Percentiles rank a stretch among this genome's conserved stretches.
phyloP scores from a whole-genome alignment of 2,113 vertebrate genomes.

The Malurus elegans region DNA sequence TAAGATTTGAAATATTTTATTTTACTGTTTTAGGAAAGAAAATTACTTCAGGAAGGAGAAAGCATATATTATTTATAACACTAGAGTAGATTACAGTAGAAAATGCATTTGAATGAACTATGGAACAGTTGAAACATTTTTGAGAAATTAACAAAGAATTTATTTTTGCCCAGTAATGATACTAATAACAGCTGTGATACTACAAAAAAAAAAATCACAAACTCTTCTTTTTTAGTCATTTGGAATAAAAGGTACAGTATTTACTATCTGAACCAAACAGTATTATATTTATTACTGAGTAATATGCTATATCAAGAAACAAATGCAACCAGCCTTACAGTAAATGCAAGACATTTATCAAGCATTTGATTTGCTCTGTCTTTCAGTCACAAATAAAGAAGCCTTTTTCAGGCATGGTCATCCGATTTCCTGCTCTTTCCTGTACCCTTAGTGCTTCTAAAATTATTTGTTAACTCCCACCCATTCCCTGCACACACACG shows the following conservation, averaged over 20 bases:
- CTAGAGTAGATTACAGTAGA: background rate
- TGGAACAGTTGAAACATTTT: background rate
- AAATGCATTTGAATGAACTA: background rate
- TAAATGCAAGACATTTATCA: background rate
- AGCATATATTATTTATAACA: background rate
- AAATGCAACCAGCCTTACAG: background rate
- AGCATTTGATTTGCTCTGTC: background rate
- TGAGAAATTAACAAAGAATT: background rate
- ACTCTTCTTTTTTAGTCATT: background rate
- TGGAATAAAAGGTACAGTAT: background rate
- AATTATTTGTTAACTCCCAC: background rate
- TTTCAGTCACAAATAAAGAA: background rate
- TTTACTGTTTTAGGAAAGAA: background rate
- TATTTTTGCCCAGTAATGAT: background rate
- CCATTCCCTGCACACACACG: fast-evolving
- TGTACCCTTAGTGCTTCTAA: background rate
- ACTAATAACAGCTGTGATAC: background rate
- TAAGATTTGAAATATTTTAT: background rate
- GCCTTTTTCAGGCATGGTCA: fast-evolving
- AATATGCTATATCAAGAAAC: background rate
- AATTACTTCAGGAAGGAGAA: background rate
- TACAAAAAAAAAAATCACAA: background rate
- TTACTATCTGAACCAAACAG: background rate
- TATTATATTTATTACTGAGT: background rate
- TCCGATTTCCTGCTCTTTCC: background rate